Percentiles rank a stretch among this genome's conserved stretches.
phyloP scores from a whole-genome alignment of 1,140 invertebrate species.

The Formica selysi region DNA sequence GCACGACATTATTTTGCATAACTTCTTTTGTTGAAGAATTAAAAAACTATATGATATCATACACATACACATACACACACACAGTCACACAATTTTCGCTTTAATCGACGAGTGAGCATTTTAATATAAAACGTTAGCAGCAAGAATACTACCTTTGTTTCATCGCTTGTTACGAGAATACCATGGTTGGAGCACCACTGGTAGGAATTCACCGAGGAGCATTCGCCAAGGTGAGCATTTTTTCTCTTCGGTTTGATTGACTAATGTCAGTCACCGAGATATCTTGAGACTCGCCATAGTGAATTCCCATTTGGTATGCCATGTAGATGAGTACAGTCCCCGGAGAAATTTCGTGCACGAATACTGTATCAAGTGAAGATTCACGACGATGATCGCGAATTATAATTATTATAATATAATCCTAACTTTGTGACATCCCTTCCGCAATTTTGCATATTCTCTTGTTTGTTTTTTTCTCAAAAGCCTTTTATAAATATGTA shows the following conservation, averaged over 20 bases:
- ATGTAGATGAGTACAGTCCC: constrained; percentile 85
- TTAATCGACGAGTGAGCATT: neutral
- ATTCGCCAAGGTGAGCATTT: constrained; percentile 84
- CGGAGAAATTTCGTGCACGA: constrained; percentile 18
- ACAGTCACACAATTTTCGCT: neutral
- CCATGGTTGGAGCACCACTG: constrained; percentile 69
- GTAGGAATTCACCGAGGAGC: constrained; percentile 78
- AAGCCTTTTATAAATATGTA: neutral
- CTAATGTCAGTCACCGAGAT: constrained; percentile 84
- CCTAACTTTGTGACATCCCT: constrained; percentile 63
- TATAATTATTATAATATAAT: constrained; percentile 56
- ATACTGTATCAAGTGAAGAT: constrained; percentile 41
- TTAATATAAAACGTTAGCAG: constrained; percentile 24
- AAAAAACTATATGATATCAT: neutral
- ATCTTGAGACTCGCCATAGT: constrained; percentile 78
- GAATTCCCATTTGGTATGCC: constrained; percentile 84
- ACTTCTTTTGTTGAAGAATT: neutral
- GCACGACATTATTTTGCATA: neutral
- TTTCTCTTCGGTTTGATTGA: constrained; percentile 85
- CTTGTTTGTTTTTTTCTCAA: neutral
- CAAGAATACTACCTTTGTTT: constrained; percentile 28
- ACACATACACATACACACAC: no score
- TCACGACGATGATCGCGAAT: constrained; percentile 29
- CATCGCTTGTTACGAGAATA: constrained; percentile 64
- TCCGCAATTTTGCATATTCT: constrained; percentile 2